These are phyloP conservation scores for Orchesella flavescens DNA, from an alignment of 2,888 invertebrate genomes.

Conservation along the genomic window DNA sequence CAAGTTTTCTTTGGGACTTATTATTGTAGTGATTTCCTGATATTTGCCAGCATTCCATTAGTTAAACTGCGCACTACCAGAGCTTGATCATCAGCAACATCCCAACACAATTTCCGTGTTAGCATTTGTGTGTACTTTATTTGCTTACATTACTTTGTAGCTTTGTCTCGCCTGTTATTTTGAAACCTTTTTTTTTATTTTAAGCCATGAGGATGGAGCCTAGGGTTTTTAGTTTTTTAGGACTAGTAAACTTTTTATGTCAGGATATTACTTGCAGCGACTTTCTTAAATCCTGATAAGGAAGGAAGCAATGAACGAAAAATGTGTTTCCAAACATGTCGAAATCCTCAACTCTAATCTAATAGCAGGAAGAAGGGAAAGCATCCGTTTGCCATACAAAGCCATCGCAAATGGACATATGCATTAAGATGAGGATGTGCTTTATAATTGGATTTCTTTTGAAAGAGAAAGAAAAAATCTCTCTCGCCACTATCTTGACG, in stretches of 20 bases:
- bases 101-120: too few relatives aligned
- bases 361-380: background rate
- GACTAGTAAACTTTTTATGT: constrained; percentile 2
- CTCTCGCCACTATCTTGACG: constrained; percentile 23
- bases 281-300: constrained; percentile 38
- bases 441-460: constrained; percentile 48
- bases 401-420: background rate
- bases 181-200: background rate
- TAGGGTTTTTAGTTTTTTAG: background rate
- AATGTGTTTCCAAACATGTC: constrained; percentile 30
- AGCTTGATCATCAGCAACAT: too few relatives aligned
- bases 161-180: background rate
- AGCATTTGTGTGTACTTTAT: too few relatives aligned
- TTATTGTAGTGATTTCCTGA: too few relatives aligned
- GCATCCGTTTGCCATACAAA: constrained; percentile 2
- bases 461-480: constrained; percentile 17
- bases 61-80: too few relatives aligned
- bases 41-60: constrained; percentile 6
- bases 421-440: constrained; percentile 39
- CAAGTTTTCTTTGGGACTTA: too few relatives aligned
- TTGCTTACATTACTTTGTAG: constrained; percentile 5
- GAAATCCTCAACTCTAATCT: background rate
- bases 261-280: constrained; percentile 20
- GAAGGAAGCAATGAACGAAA: constrained; percentile 29
- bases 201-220: constrained; percentile 26